Evolutionary conservation across 2,797 vertebrate genomes (phyloP), one percentile per base, ranked within the genome.

Genomic region (Peromyscus melanophrys): DNA sequence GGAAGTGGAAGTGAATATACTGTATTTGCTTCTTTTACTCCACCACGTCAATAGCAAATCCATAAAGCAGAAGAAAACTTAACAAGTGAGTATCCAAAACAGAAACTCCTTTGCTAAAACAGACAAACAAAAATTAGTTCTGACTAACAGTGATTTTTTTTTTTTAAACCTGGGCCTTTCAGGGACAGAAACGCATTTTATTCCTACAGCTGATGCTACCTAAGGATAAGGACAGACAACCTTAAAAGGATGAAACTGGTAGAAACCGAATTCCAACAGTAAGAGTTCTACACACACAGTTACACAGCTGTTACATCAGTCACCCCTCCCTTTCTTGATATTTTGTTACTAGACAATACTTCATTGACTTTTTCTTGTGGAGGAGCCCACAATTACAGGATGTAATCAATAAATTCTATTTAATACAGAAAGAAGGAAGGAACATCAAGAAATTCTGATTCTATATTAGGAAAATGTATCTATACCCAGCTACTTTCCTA

Each of bases 261-360:
- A 6, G 40, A 95, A 93, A 92, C 17, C 80, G 31, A 86, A 87
- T 55, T 87, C 69, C 63, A 25, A 71, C 81, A 71, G 69, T 23
- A 37, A 73, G 25, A 27, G 5, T 59, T 96, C 89, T 43, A n/a
- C n/a, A 16, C 76, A 90, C 34, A 92, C 1, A 84, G 10, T 31
- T 89, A 1, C 49, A 90, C 11, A 94, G 37, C 65, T 71, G 82
- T 31, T 83, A 4, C 21, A 46, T 65, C 85, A n/a, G 46, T 93
- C n/a, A 57, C 19, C 49, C 65, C 14, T 89, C 40, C 25, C 14
- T 92, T 86, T 52, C 19, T 71, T 73, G 61, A 82, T 73, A 63
- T 80, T 95, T 43, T 87, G 10, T 95, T 92, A 90, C 37, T 49
- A 93, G 46, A 71, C 6, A 96, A 95, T 31, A 92, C 59, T 43